Evolutionary conservation across 1,140 invertebrate genomes (phyloP).

Genomic region (Mactra quadrangularis): DNA sequence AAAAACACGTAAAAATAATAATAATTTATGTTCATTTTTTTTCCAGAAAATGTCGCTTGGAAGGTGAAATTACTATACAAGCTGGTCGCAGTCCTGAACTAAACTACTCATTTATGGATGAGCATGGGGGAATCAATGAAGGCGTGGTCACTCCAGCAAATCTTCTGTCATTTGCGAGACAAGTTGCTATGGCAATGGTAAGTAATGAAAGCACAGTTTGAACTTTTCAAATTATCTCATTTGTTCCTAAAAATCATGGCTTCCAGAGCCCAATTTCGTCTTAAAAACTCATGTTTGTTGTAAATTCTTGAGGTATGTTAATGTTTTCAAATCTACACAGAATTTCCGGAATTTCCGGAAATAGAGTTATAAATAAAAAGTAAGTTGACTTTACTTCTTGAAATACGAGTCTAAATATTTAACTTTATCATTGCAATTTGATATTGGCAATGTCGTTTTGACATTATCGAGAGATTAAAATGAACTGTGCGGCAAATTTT

Average conservation of each 20-base stretch:
- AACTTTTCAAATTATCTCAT: background rate
- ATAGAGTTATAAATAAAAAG: no score
- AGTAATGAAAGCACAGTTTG: slow-evolving; percentile 38
- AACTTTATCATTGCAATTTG: no score
- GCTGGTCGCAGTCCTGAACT: slow-evolving; percentile 73
- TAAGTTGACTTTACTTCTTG: no score
- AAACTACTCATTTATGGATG: slow-evolving; percentile 77
- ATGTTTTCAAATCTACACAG: no score
- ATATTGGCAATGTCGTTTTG: no score
- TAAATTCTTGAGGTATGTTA: background rate
- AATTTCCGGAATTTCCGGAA: no score
- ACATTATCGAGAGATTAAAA: no score
- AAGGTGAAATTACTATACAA: slow-evolving; percentile 76
- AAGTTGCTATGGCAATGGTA: slow-evolving; percentile 83
- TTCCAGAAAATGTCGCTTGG: slow-evolving; percentile 80
- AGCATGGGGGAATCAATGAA: slow-evolving; percentile 76
- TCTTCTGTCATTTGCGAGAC: slow-evolving; percentile 81
- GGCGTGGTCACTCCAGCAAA: slow-evolving; percentile 80
- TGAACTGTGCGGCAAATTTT: no score
- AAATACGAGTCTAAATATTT: no score
- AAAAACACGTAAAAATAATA: no score
- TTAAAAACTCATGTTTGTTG: background rate
- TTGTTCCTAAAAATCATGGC: background rate
- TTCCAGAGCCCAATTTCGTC: background rate
- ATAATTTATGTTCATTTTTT: background rate